A percentile compares a stretch with the other conserved stretches of the same genome.
phyloP scores from a whole-genome alignment of 2,888 invertebrate species.

The Shargacucullia verbasci region DNA sequence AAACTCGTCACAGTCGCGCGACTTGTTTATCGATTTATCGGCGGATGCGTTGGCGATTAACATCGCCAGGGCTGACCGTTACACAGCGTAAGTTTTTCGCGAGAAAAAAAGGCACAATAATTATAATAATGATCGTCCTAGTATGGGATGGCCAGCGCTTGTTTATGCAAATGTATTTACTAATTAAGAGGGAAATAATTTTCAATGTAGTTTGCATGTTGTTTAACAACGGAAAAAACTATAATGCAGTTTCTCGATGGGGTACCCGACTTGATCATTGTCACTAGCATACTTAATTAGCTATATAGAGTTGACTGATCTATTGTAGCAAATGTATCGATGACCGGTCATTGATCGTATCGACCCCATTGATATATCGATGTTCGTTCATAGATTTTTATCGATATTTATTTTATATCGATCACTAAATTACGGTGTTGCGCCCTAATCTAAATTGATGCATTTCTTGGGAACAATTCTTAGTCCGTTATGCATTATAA shows the following conservation, averaged over 20 bases:
- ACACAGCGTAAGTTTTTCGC: conserved; percentile 81
- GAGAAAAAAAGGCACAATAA: conserved; percentile 84
- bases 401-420: conserved; percentile 62
- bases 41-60: conserved; percentile 83
- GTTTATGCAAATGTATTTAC: conserved; percentile 84
- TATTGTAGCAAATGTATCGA: conserved; percentile 63
- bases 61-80: conserved; percentile 80
- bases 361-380: conserved; percentile 44
- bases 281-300: conserved; percentile 74
- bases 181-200: conserved; percentile 86
- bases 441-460: conserved; percentile 71
- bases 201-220: conserved; percentile 81
- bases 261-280: conserved; percentile 70
- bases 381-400: conserved; percentile 53
- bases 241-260: conserved; percentile 62
- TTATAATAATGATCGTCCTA: conserved; percentile 86
- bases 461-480: conserved; percentile 77
- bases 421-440: conserved; percentile 50
- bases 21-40: conserved; percentile 86
- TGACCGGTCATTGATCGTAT: conserved; percentile 59
- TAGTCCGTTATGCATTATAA: conserved; percentile 83
- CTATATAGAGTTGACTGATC: conserved; percentile 71
- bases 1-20: conserved; percentile 82
- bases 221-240: conserved; percentile 67
- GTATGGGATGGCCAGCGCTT: conserved; percentile 81